Evolutionary conservation across 2,888 invertebrate species (phyloP).

Genomic region (Actias luna): DNA sequence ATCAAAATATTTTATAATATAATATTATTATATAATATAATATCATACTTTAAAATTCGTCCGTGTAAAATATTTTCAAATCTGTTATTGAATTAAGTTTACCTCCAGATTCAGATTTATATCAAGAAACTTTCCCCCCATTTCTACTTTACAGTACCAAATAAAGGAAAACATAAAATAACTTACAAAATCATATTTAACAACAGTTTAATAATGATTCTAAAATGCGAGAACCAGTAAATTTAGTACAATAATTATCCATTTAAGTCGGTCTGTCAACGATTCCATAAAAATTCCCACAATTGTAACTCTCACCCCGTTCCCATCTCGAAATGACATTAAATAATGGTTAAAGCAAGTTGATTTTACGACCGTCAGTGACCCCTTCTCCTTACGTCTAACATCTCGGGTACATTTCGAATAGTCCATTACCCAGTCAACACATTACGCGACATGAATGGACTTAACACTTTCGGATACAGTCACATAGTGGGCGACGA

Average conservation of each 20-base stretch:
- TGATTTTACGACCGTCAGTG: constrained; percentile 58
- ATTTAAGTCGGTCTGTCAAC: constrained; percentile 59
- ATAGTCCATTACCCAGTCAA: constrained; percentile 58
- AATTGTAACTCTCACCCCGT: constrained; percentile 59
- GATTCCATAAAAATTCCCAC: constrained; percentile 58
- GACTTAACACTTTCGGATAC: constrained; percentile 40
- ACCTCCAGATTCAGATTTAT: too few relatives aligned
- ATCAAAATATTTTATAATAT: too few relatives aligned
- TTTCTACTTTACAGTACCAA: too few relatives aligned
- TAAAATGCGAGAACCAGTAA: constrained; percentile 44
- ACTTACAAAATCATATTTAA: constrained; percentile 19
- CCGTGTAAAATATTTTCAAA: too few relatives aligned
- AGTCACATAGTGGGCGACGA: constrained; percentile 25
- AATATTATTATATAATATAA: too few relatives aligned
- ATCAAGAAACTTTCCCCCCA: too few relatives aligned
- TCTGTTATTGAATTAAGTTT: too few relatives aligned
- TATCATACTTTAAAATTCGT: too few relatives aligned
- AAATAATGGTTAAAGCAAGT: constrained; percentile 72
- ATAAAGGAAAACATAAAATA: not conserved
- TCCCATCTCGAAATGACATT: constrained; percentile 67
- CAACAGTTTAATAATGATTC: constrained; percentile 35
- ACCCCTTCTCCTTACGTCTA: constrained; percentile 40
- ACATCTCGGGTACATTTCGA: constrained; percentile 41
- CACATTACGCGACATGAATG: constrained; percentile 53
- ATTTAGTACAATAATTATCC: constrained; percentile 54